Percentiles rank a stretch among this genome's conserved stretches.
phyloP scores from a whole-genome alignment of 2,888 invertebrate genomes.

The Sialis fuliginosa region DNA sequence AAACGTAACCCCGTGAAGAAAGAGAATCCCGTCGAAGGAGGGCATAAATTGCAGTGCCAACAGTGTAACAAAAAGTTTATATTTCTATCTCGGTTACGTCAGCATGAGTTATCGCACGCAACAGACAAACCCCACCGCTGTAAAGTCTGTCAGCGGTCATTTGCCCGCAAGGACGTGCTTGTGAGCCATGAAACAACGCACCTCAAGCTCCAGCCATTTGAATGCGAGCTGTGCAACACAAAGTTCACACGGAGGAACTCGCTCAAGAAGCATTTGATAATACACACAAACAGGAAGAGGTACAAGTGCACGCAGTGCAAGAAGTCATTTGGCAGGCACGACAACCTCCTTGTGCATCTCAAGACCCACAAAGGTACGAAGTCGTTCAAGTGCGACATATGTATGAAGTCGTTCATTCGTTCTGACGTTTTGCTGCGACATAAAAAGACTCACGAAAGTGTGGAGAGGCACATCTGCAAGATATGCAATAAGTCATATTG shows the following conservation, averaged over 20 bases:
- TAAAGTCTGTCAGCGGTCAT: slow-evolving; percentile 1
- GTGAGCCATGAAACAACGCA: slow-evolving; percentile 1
- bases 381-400: slow-evolving; percentile 1
- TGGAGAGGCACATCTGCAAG: not conserved
- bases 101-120: slow-evolving; percentile 1
- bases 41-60: not conserved
- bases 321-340: slow-evolving; percentile 1
- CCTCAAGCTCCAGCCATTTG: slow-evolving; percentile 1
- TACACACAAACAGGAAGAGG: slow-evolving; percentile 2
- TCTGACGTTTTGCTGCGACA: slow-evolving; percentile 4
- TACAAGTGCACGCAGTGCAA: slow-evolving; percentile 1
- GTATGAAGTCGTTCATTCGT: slow-evolving; percentile 3
- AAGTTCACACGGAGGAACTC: slow-evolving; percentile 3
- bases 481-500: slow-evolving; percentile 1
- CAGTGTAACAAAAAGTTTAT: slow-evolving; percentile 4
- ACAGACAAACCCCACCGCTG: slow-evolving; percentile 1
- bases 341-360: slow-evolving; percentile 2
- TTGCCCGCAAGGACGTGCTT: slow-evolving; percentile 2
- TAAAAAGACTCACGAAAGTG: slow-evolving; percentile 1
- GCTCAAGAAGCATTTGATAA: slow-evolving; percentile 3
- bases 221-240: slow-evolving; percentile 1
- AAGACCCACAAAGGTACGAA: slow-evolving; percentile 1
- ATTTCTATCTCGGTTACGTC: not conserved
- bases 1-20: not conserved
- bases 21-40: not conserved